These are phyloP conservation scores for Colius striatus DNA, from an alignment of 2,113 vertebrate species.

Conservation along the genomic window DNA sequence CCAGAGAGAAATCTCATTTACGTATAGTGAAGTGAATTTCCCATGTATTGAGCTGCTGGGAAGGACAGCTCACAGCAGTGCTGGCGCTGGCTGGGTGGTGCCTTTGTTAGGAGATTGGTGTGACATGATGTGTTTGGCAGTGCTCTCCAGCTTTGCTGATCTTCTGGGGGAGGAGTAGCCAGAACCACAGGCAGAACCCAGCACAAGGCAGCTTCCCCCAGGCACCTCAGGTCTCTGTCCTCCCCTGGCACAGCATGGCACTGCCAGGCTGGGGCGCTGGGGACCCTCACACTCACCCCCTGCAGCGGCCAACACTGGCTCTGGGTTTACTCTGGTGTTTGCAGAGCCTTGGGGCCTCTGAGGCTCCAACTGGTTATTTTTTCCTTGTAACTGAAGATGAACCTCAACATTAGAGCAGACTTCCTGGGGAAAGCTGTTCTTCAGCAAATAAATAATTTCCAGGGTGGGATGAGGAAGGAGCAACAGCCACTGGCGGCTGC, in stretches of 20 bases:
- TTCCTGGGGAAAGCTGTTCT: not conserved
- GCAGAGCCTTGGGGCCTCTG: not conserved
- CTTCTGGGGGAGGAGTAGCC: too few species aligned
- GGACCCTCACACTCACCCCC: accelerated
- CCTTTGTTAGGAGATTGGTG: not conserved
- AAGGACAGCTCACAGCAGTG: not conserved
- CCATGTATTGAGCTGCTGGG: not conserved
- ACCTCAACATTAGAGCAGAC: not conserved
- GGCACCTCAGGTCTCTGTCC: not conserved
- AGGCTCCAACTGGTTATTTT: conserved; percentile 6
- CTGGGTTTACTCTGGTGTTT: not conserved
- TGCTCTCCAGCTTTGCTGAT: too few species aligned
- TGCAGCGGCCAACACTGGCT: accelerated
- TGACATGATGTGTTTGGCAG: not conserved
- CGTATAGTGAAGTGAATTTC: not conserved
- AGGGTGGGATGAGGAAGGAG: not conserved
- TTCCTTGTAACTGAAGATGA: not conserved
- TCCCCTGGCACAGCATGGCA: accelerated
- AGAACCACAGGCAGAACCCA: not conserved
- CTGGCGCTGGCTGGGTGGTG: not conserved
- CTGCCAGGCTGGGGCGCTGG: not conserved
- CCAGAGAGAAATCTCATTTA: not conserved
- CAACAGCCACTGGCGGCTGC: not conserved
- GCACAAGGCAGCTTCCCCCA: not conserved
- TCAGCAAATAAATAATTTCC: conserved; percentile 48